Evolutionary conservation across 1,140 invertebrate genomes (phyloP), one percentile per base, ranked within the genome.

Genomic region (Tetranychus cinnabarinus): DNA sequence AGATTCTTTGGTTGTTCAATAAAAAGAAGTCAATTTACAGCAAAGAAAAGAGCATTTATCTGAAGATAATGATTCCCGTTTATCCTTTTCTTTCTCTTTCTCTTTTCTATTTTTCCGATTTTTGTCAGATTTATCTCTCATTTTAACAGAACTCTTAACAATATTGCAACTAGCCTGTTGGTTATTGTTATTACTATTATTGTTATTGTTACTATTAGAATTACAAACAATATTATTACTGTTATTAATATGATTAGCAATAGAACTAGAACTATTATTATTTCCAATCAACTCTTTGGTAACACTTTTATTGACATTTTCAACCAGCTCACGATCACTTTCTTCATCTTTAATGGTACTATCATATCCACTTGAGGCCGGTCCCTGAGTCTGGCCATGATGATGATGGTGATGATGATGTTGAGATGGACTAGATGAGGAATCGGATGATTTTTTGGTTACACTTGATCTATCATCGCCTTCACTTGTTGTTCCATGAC

Each of bases 311-410:
- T 23, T 52, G 6, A 6, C 48, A 6, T 6, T 33, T 52, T 6
- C 15, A 15, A 33, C n/a, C 15, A 52, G 6, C 6, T 52, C 48
- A 6, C 48, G 48, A 15, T 52, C 57, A 23, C 39, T 39, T 34
- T 62, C 61, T 42, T 62, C 61, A 47, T 62, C 61, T 35, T 62
- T 57, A 31, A 62, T 52, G 10, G 61, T 62, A 46, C 57, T 60
- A 23, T 62, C 61, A 48, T 62, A 62, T 23, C 61, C 61, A 59
- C 57, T 59, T 3, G 61, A 62, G 31, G 61, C 46, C 12, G 61
- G 61, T 23, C 59, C 13, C 39, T 42, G 39, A 6, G 36, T 50
- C 46, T 15, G 23, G 2, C 46, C 31, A n/a, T 46, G 37, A n/a
- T 36, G 46, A 35, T 46, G 34, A 12, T 35, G 33, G 34, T 35